A percentile compares a stretch with the other conserved stretches of the same genome.
These are phyloP conservation scores for Zosterops lateralis DNA, from an alignment of 2,113 vertebrate species.

Conservation along the genomic window DNA sequence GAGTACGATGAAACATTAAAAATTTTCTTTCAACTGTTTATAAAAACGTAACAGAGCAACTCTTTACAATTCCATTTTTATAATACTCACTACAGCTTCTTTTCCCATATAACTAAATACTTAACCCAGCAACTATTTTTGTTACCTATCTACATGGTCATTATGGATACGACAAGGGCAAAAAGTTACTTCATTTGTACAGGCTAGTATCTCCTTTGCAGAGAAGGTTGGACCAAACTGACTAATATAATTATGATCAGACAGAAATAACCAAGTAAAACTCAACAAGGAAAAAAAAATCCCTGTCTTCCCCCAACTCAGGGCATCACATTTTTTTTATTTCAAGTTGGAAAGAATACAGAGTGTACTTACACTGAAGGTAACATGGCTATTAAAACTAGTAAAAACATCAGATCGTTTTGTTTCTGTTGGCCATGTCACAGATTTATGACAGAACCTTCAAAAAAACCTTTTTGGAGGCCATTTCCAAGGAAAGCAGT, in stretches of 20 bases:
- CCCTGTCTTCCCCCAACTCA: rapidly evolving
- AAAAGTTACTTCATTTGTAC: neutral
- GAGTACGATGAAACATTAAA: neutral
- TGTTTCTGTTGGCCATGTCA: neutral
- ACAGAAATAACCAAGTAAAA: neutral
- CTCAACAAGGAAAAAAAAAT: neutral
- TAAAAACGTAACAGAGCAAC: neutral
- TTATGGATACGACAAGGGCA: neutral
- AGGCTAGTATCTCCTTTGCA: neutral
- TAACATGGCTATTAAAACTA: neutral
- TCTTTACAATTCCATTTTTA: neutral
- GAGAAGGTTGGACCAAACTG: neutral
- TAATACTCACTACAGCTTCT: neutral
- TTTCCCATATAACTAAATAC: neutral
- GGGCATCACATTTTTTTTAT: neutral
- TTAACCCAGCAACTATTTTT: neutral
- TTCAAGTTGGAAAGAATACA: neutral
- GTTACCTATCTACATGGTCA: neutral
- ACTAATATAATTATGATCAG: neutral
- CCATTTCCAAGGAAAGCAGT: neutral
- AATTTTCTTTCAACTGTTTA: neutral
- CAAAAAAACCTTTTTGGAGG: neutral
- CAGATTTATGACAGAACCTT: neutral
- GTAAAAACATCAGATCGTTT: neutral
- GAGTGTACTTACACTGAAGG: neutral